phyloP scores from a whole-genome alignment of 2,888 invertebrate species.

The Orthonevra nobilis region DNA sequence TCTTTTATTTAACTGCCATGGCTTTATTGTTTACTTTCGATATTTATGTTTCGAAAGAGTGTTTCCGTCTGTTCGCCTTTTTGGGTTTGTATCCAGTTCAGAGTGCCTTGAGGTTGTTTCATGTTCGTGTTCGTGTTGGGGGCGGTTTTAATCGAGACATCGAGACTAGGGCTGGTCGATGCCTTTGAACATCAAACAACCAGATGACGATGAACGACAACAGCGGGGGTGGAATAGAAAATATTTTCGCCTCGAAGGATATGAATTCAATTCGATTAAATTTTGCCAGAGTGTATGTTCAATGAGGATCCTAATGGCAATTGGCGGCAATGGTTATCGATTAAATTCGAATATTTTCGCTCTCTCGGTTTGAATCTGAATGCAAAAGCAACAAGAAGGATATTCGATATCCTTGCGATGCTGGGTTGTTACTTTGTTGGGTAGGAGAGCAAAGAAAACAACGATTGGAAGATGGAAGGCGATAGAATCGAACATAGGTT shows the following conservation, averaged over 20 bases:
- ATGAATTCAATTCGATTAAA: constrained; percentile 60
- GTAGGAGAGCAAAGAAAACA: background rate
- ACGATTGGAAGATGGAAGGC: constrained; percentile 13
- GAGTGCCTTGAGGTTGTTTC: constrained; percentile 8
- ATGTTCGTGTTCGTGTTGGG: background rate
- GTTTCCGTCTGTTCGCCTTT: constrained; percentile 54
- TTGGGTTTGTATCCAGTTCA: constrained; percentile 5
- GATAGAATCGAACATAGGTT: constrained; percentile 53
- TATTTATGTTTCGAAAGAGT: constrained; percentile 43
- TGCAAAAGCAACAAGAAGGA: background rate
- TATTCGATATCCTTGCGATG: constrained; percentile 34
- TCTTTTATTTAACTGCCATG: constrained; percentile 50
- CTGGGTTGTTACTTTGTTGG: background rate
- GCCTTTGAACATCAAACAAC: constrained; percentile 13
- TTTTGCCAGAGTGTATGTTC: constrained; percentile 35
- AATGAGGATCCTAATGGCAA: constrained; percentile 59
- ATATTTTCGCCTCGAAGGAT: constrained; percentile 52
- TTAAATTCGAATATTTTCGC: constrained; percentile 56
- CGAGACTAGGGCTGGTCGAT: no score
- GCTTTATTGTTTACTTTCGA: constrained; percentile 54
- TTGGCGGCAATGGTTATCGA: constrained; percentile 66
- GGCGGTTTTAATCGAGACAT: constrained; percentile 28
- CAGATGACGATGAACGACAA: background rate
- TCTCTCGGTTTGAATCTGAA: constrained; percentile 9
- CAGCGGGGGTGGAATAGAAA: background rate